Conservation (phyloP, 53 echinoderm and acorn worm genomes). For the Echinometra lucunter region DNA sequence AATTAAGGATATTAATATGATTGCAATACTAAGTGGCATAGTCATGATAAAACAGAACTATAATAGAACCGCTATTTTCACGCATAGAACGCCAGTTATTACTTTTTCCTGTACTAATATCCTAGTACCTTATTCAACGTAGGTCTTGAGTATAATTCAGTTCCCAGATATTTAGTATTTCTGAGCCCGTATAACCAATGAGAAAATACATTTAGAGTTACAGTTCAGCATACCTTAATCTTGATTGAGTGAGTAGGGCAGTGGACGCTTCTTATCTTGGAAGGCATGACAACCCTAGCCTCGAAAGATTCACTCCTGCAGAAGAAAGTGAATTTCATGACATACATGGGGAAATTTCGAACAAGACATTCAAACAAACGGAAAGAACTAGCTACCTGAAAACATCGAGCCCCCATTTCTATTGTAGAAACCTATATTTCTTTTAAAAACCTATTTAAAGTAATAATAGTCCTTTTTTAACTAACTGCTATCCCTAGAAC, state of each 20-base stretch:
- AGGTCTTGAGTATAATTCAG: no score
- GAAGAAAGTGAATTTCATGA: not conserved
- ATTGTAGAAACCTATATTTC: no score
- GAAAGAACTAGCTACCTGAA: no score
- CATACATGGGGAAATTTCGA: not conserved
- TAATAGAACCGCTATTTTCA: not conserved
- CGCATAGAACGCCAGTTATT: not conserved
- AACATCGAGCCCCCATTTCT: no score
- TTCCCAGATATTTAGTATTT: no score
- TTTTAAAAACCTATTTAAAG: not conserved
- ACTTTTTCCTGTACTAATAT: no score
- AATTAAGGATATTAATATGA: not conserved
- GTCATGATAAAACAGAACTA: no score
- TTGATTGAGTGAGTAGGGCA: constrained; percentile 83
- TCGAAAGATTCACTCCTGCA: constrained; percentile 79
- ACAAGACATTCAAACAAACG: no score
- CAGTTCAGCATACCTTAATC: constrained; percentile 66
- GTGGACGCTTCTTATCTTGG: constrained; percentile 74
- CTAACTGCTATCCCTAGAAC: no score
- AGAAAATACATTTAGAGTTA: not conserved
- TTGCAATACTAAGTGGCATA: not conserved
- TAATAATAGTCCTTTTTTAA: no score
- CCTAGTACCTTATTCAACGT: no score
- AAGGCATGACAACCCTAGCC: constrained; percentile 75
- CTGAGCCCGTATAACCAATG: not conserved